Evolutionary conservation across 2,113 vertebrate genomes (phyloP).

Genomic region (Colinus virginianus): DNA sequence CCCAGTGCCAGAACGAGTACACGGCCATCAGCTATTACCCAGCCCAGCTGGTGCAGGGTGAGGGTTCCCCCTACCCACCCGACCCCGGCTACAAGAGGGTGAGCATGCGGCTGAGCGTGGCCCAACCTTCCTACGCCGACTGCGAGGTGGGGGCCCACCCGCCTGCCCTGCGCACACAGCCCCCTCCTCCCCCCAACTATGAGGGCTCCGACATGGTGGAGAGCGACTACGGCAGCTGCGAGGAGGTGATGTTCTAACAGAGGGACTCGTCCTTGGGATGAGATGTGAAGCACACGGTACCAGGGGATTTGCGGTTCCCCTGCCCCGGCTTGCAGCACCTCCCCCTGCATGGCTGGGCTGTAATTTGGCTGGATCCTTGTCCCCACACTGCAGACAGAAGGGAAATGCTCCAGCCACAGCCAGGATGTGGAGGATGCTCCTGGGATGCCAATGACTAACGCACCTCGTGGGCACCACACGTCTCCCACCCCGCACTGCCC

Average conservation of each 20-base stretch:
- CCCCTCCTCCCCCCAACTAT: slow-evolving; percentile 74
- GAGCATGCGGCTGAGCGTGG: slow-evolving; percentile 91
- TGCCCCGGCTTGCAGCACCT: background rate
- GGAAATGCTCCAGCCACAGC: background rate
- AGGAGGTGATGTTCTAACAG: slow-evolving; percentile 95
- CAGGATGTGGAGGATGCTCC: background rate
- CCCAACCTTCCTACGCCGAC: slow-evolving; percentile 91
- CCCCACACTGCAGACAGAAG: background rate
- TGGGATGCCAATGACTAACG: background rate
- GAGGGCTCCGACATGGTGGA: slow-evolving; percentile 90
- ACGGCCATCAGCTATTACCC: slow-evolving; percentile 97
- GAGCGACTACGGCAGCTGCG: slow-evolving; percentile 97
- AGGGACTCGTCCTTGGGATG: accelerated
- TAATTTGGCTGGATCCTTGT: slow-evolving; percentile 39
- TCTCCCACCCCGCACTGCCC: background rate
- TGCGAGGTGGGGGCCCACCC: slow-evolving; percentile 66
- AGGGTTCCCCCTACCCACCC: slow-evolving; percentile 77
- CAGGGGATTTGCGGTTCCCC: background rate
- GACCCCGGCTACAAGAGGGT: slow-evolving; percentile 87
- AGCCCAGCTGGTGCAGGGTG: slow-evolving; percentile 78
- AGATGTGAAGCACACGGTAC: background rate
- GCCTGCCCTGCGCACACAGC: slow-evolving; percentile 60
- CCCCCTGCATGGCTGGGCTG: background rate
- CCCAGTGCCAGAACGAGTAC: slow-evolving; percentile 92
- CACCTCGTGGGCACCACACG: background rate